phyloP scores from a whole-genome alignment of 2,113 vertebrate genomes.

The Montifringilla adamsi region DNA sequence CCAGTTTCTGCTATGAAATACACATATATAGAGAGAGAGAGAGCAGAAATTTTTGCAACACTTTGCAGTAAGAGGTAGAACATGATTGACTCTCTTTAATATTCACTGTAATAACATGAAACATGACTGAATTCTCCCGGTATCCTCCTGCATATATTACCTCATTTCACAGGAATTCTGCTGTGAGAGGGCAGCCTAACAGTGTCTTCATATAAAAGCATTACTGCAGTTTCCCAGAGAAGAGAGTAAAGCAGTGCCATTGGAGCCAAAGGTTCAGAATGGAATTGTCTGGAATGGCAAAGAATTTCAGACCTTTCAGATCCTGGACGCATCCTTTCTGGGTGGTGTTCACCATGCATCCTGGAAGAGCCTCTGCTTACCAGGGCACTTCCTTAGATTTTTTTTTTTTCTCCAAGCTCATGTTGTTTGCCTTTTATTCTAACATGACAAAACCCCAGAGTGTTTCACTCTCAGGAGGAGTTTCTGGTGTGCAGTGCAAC shows the following conservation, averaged over 20 bases:
- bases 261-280: background rate
- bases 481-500: background rate
- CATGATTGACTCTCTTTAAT: slow-evolving; percentile 61
- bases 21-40: background rate
- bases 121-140: background rate
- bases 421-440: background rate
- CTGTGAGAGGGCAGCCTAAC: background rate
- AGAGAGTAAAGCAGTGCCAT: background rate
- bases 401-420: background rate
- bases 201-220: background rate
- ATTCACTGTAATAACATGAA: slow-evolving; percentile 44
- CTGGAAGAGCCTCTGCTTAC: background rate
- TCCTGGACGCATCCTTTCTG: background rate
- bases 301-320: background rate
- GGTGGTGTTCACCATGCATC: background rate
- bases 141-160: background rate
- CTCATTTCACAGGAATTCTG: background rate
- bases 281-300: background rate
- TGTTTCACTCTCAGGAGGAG: background rate
- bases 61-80: slow-evolving; percentile 10
- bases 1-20: slow-evolving; percentile 30
- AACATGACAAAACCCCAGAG: background rate
- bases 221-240: background rate
- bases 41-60: background rate
- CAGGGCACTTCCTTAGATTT: background rate